Evolutionary conservation across 2,888 invertebrate species (phyloP).

Genomic region (Girardia tigrina): DNA sequence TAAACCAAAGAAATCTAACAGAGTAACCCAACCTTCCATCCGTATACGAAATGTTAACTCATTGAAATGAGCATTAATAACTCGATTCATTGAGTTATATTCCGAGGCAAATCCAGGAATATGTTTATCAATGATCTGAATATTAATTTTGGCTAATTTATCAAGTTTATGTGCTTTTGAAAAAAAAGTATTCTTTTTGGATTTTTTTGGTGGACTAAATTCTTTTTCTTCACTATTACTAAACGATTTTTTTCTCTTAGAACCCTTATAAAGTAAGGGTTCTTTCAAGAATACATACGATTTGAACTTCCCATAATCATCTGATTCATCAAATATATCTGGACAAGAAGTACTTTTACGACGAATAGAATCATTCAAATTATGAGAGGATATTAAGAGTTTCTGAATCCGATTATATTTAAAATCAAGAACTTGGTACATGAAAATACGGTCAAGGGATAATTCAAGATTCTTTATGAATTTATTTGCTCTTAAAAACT

Average conservation of each 20-base stretch:
- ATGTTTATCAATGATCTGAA: slow-evolving; percentile 57
- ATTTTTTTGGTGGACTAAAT: background rate
- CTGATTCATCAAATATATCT: background rate
- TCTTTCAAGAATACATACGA: too few relatives aligned
- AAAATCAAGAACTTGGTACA: background rate
- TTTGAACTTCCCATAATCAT: background rate
- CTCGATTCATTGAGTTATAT: slow-evolving; percentile 56
- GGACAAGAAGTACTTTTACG: background rate
- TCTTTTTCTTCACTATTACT: background rate
- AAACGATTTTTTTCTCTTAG: background rate
- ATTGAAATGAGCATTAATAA: slow-evolving; percentile 70
- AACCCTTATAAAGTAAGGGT: background rate
- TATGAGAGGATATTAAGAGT: background rate
- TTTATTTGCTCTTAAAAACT: background rate
- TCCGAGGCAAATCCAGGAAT: slow-evolving; percentile 59
- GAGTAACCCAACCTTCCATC: slow-evolving; percentile 82
- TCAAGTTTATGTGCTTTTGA: slow-evolving; percentile 45
- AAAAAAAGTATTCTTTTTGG: background rate
- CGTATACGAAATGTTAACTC: slow-evolving; percentile 76
- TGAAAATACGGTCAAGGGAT: background rate
- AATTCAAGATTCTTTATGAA: background rate
- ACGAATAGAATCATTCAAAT: background rate
- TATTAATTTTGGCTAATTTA: slow-evolving; percentile 63
- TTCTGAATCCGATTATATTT: background rate
- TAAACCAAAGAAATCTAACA: slow-evolving; percentile 76